phyloP scores from a whole-genome alignment of 2,797 vertebrate species.

The Epinephelus coioides region DNA sequence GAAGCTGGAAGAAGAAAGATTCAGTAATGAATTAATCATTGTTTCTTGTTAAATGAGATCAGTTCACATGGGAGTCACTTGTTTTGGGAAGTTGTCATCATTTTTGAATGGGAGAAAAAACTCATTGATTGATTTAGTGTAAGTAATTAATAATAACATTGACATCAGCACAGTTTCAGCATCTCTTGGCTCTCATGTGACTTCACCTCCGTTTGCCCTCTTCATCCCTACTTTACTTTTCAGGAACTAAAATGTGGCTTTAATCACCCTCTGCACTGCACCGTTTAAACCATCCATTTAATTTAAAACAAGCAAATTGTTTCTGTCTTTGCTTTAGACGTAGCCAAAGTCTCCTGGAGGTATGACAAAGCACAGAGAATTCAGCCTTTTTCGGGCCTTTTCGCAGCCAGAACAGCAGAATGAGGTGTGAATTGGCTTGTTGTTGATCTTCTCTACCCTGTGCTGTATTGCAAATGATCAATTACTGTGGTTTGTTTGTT shows the following conservation, averaged over 20 bases:
- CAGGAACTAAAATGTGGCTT: slow-evolving; percentile 42
- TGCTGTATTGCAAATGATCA: slow-evolving; percentile 43
- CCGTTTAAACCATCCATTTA: slow-evolving; percentile 28
- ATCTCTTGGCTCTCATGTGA: slow-evolving; percentile 34
- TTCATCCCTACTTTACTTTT: slow-evolving; percentile 30
- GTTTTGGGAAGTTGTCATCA: slow-evolving; percentile 34
- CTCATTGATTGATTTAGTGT: slow-evolving; percentile 5
- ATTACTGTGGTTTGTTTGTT: slow-evolving; percentile 42
- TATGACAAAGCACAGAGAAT: slow-evolving; percentile 5
- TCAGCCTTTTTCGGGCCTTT: neutral
- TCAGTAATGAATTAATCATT: slow-evolving; percentile 1
- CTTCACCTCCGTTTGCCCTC: slow-evolving; percentile 42
- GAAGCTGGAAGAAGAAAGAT: slow-evolving; percentile 9
- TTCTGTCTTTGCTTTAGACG: slow-evolving; percentile 45
- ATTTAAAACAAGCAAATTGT: slow-evolving; percentile 32
- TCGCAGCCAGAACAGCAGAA: slow-evolving; percentile 17
- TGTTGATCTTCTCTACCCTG: slow-evolving; percentile 25
- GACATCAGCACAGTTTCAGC: slow-evolving; percentile 37
- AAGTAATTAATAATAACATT: slow-evolving; percentile 34
- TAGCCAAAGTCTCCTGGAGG: slow-evolving; percentile 32
- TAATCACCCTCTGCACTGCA: slow-evolving; percentile 40
- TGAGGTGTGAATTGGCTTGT: slow-evolving; percentile 44
- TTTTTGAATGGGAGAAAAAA: slow-evolving; percentile 27
- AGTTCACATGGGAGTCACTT: slow-evolving; percentile 36
- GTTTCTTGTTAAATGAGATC: slow-evolving; percentile 16